Conservation (phyloP, 2,113 vertebrate species). For the Sprattus sprattus region DNA sequence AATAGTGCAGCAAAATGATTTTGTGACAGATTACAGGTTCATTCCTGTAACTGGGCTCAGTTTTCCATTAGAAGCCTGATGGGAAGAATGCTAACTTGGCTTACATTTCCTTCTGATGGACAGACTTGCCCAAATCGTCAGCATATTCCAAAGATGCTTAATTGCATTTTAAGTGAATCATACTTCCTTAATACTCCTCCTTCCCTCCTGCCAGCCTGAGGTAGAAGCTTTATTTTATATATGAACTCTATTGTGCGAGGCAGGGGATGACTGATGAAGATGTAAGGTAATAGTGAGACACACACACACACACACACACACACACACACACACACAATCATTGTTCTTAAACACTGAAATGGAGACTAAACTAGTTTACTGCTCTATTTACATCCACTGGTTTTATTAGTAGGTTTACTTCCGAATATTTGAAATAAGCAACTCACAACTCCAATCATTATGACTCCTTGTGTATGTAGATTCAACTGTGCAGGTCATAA, state of each 20-base stretch:
- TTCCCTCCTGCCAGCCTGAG: slow-evolving; percentile 30
- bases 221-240: slow-evolving; percentile 51
- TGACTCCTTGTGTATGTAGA: no score
- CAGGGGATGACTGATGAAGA: slow-evolving; percentile 49
- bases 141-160: slow-evolving; percentile 43
- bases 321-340: not conserved
- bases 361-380: no score
- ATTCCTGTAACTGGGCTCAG: slow-evolving; percentile 4
- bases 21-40: not conserved
- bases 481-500: no score
- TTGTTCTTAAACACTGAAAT: no score
- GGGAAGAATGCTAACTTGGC: slow-evolving; percentile 12
- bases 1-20: not conserved
- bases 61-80: not conserved
- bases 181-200: slow-evolving; percentile 51
- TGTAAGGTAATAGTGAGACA: slow-evolving; percentile 37
- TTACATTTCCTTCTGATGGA: slow-evolving; percentile 17
- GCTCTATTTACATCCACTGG: not conserved
- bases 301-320: not conserved
- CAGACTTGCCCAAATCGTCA: slow-evolving; percentile 36
- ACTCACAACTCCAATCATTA: no score
- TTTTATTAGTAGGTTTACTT: not conserved
- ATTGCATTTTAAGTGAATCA: slow-evolving; percentile 45
- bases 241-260: slow-evolving; percentile 53
- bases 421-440: no score